These are phyloP conservation scores for Pangasius larnaudii DNA, from an alignment of 2,797 vertebrate species.

Conservation along the genomic window DNA sequence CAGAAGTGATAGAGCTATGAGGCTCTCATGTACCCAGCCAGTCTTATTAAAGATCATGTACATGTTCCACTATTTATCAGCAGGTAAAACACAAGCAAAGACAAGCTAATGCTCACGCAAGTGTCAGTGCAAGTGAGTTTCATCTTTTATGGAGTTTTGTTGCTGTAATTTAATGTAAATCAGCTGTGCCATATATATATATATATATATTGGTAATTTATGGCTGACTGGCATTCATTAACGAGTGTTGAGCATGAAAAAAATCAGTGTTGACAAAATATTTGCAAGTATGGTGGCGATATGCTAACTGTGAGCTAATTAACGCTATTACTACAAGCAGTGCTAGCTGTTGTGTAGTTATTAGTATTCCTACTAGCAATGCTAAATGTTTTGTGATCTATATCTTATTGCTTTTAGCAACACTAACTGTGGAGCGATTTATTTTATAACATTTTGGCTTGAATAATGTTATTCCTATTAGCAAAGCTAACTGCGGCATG, in stretches of 20 bases:
- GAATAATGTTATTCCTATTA: not conserved
- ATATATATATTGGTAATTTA: not conserved
- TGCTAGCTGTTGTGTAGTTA: not conserved
- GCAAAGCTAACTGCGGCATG: not conserved
- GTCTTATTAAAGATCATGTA: not conserved
- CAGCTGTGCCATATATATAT: not conserved
- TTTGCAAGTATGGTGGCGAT: not conserved
- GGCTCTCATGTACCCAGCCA: not conserved
- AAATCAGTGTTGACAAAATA: not conserved
- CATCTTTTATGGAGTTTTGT: not conserved
- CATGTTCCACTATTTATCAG: not conserved
- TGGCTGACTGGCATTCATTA: not conserved
- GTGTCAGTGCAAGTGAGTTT: not conserved
- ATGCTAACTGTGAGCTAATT: not conserved
- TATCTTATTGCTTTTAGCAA: not conserved
- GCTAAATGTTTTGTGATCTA: not conserved
- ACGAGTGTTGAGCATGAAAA: not conserved
- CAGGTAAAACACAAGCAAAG: not conserved
- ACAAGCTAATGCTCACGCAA: not conserved
- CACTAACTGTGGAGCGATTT: not conserved
- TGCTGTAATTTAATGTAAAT: not conserved
- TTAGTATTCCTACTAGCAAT: not conserved
- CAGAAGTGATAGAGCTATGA: not conserved
- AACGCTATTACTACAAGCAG: not conserved
- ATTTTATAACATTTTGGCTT: not conserved